Evolutionary conservation across 2,113 vertebrate species (phyloP), one percentile per base, ranked within the genome.

Genomic region (Pterocles gutturalis): DNA sequence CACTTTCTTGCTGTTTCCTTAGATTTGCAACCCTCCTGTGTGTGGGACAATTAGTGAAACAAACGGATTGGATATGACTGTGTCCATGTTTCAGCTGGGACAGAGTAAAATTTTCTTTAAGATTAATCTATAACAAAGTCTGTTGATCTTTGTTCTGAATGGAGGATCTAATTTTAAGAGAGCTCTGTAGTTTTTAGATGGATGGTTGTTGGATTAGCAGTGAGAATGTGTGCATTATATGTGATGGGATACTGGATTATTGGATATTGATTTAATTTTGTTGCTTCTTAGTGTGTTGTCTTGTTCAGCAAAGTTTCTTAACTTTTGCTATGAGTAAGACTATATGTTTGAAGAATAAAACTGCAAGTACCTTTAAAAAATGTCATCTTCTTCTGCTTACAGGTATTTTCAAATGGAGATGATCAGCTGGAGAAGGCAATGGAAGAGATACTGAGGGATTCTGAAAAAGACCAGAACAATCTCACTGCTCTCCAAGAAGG

Each of bases 361-460:
- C 28, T 48, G 34, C 4, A 73, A 2, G 4, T 54, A 20, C 8
- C 29, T 93, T 81, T n/a, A 29, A 60, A 53, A 71, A 41, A 15
- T 5, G 4, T 45, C 1, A 13, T 62, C 15, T 83, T 29, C 14
- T 84, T 19, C 21, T 92, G 24, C 26, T 67, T 53, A 19, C 97
- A 99, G 99, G 99, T 99, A 77, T 98, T 99, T 96, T 99, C 98
- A 93, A 98, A 99, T 95, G 99, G 99, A 67, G 99, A 98, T 92
- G 99, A 99, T 91, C 99, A 99, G 95, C 64, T 99, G 95, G 99
- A 99, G 96, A 99, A 99, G 95, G 99, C 99, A 25, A 99, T 99
- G 99, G 99, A 99, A 95, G 99, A 99, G 91, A 98, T 99, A 38
- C 94, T 99, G 93, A 98, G 98, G 75, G 99, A 99, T 97, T 98